A percentile compares a stretch with the other conserved stretches of the same genome.
Conservation (phyloP, 2,797 vertebrate genomes). For the Valencia hispanica region DNA sequence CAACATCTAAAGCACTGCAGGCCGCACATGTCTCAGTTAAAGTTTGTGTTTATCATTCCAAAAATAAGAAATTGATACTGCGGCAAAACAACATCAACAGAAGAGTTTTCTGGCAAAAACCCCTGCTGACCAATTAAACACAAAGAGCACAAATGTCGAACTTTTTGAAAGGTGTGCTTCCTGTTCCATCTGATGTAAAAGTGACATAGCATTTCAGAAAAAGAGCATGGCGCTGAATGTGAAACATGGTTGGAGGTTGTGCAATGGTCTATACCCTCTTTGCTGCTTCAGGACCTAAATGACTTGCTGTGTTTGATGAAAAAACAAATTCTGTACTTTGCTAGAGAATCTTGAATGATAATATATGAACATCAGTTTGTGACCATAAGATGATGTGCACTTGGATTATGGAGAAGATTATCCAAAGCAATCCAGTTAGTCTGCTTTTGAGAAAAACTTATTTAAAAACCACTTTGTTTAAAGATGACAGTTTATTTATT, state of each 20-base stretch:
- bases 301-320: not conserved
- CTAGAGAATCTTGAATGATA: not conserved
- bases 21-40: not conserved
- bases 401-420: not conserved
- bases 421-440: not conserved
- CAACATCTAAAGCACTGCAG: not conserved
- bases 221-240: not conserved
- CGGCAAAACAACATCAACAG: too few species aligned
- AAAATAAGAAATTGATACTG: not conserved
- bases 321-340: not conserved
- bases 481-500: not conserved
- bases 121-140: not conserved
- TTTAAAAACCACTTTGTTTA: not conserved
- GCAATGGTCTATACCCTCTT: not conserved
- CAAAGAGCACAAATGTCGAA: not conserved
- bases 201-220: not conserved
- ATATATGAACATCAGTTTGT: not conserved
- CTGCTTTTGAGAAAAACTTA: not conserved
- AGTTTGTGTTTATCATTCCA: not conserved
- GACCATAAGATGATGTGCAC: not conserved
- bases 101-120: not conserved
- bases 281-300: not conserved
- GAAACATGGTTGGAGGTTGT: not conserved
- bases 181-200: not conserved
- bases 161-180: not conserved